These are phyloP conservation scores for Heterodera carotae DNA, from an alignment of 1,140 invertebrate species.

Conservation along the genomic window DNA sequence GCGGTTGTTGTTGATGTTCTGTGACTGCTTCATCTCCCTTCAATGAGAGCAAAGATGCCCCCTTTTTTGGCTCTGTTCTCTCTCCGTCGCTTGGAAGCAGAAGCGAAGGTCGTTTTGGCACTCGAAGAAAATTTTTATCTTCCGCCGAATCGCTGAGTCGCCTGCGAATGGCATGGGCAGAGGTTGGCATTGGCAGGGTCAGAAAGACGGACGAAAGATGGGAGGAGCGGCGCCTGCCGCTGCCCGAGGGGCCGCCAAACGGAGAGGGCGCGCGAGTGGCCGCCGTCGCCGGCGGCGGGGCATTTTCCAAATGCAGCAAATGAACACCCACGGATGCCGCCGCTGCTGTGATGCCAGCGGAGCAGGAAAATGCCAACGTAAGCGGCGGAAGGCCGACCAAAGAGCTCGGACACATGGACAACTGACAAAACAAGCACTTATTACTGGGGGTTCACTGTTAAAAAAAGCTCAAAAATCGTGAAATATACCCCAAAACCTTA, in stretches of 20 bases:
- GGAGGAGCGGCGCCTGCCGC: neutral
- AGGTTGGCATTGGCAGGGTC: neutral
- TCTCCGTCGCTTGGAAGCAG: neutral
- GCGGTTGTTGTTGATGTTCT: constrained; percentile 5
- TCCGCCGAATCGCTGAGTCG: neutral
- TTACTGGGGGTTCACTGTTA: no score
- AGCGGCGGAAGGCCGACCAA: constrained; percentile 17
- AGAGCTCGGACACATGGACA: constrained; percentile 16
- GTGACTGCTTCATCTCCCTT: neutral
- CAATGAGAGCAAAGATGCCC: constrained; percentile 14
- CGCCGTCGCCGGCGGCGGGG: neutral
- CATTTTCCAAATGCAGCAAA: constrained; percentile 11
- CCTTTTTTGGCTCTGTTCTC: neutral
- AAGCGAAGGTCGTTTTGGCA: constrained; percentile 11
- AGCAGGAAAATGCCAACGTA: constrained; percentile 24
- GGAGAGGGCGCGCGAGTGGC: neutral
- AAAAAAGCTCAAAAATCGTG: no score
- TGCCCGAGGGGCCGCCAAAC: neutral
- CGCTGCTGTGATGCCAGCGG: constrained; percentile 26
- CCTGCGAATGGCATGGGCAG: neutral
- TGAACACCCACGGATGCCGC: constrained; percentile 23
- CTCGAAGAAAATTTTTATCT: neutral
- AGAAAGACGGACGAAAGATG: neutral
- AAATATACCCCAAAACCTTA: no score
- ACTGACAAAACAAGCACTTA: no score